A percentile compares a stretch with the other conserved stretches of the same genome.
phyloP scores from a whole-genome alignment of 2,888 invertebrate genomes.

The Thalpophila matura region DNA sequence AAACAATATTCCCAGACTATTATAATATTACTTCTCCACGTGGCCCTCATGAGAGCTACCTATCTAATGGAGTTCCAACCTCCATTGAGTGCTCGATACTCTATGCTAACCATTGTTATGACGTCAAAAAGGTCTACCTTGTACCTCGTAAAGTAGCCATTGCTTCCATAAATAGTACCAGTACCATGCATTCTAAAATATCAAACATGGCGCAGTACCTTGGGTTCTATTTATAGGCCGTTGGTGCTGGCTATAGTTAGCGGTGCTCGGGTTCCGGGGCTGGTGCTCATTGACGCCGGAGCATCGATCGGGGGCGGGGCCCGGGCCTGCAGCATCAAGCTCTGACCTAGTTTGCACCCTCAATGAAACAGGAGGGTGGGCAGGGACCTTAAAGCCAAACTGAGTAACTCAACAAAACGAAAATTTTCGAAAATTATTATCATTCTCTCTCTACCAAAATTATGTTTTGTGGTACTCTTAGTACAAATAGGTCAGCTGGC shows the following conservation, averaged over 20 bases:
- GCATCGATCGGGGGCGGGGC: slow-evolving; percentile 81
- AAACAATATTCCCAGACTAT: neutral
- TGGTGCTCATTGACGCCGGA: slow-evolving; percentile 82
- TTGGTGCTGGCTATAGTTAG: slow-evolving; percentile 56
- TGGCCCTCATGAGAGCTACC: neutral
- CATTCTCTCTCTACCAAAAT: neutral
- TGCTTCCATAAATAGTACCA: slow-evolving; percentile 44
- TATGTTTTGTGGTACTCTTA: neutral
- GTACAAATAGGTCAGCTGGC: neutral
- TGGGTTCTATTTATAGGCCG: slow-evolving; percentile 78
- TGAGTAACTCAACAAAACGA: slow-evolving; percentile 21
- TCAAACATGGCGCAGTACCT: slow-evolving; percentile 64
- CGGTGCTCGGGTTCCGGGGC: slow-evolving; percentile 68
- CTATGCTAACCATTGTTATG: slow-evolving; percentile 28
- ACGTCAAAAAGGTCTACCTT: slow-evolving; percentile 27
- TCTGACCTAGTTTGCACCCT: slow-evolving; percentile 85
- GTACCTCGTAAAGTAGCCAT: slow-evolving; percentile 36
- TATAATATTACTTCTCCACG: neutral
- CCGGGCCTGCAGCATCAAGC: slow-evolving; percentile 77
- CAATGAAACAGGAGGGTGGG: slow-evolving; percentile 80
- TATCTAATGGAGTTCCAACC: slow-evolving; percentile 11
- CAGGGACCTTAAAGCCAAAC: slow-evolving; percentile 31
- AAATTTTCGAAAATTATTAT: slow-evolving; percentile 7
- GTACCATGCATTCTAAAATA: slow-evolving; percentile 43
- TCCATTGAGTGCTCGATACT: slow-evolving; percentile 15